Conservation (phyloP, 2,888 invertebrate genomes). For the Creontiades dilutus region DNA sequence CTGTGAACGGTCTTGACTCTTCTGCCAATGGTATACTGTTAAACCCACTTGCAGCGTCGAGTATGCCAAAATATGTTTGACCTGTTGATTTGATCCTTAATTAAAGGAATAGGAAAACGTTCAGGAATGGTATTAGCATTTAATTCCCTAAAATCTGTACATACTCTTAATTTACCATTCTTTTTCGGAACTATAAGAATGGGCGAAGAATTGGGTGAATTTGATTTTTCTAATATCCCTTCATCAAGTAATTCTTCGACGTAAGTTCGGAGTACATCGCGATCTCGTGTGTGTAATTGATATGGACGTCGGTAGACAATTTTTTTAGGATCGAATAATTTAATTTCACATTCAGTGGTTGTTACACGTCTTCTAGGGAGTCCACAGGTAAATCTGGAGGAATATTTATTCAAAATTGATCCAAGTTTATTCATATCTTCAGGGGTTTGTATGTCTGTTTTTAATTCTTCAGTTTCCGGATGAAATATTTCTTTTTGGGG, state of each 20-base stretch:
- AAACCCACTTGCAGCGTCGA: slow-evolving; percentile 23
- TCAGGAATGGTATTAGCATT: not conserved
- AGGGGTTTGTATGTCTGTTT: not conserved
- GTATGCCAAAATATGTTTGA: not conserved
- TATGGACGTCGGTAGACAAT: not conserved
- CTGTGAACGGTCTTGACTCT: not conserved
- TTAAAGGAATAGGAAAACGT: not conserved
- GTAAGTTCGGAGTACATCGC: not conserved
- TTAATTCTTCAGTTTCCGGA: not conserved
- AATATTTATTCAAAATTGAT: slow-evolving; percentile 25
- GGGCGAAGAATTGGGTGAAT: not conserved
- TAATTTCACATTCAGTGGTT: no score
- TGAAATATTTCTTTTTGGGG: not conserved
- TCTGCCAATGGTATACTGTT: not conserved
- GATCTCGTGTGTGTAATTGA: not conserved
- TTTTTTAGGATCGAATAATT: not conserved
- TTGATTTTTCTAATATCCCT: not conserved
- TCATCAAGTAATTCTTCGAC: not conserved
- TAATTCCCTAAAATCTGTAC: not conserved
- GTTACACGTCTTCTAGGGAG: not conserved
- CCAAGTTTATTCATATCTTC: not conserved
- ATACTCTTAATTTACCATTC: not conserved
- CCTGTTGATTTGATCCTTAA: not conserved
- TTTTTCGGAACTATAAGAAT: slow-evolving; percentile 13
- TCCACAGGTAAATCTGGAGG: not conserved